Evolutionary conservation across 2,113 vertebrate genomes (phyloP).

Genomic region (Redunca redunca): DNA sequence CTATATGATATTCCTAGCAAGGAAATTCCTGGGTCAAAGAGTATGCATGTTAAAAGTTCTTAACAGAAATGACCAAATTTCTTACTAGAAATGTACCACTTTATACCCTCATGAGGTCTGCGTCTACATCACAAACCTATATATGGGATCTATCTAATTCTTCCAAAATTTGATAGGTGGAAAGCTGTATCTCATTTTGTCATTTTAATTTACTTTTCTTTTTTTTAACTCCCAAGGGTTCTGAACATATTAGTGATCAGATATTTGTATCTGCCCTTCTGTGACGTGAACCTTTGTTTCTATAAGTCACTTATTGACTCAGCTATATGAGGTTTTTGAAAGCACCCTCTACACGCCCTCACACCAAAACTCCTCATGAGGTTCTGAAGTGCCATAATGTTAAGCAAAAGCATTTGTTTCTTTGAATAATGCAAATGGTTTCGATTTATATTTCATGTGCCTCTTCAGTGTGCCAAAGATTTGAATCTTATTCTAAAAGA

Average conservation of each 20-base stretch:
- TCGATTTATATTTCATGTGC: neutral
- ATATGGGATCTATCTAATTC: neutral
- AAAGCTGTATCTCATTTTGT: neutral
- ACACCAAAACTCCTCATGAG: neutral
- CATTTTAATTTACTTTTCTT: neutral
- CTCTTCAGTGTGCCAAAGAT: constrained; percentile 13
- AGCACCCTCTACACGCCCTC: neutral
- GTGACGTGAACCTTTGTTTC: neutral
- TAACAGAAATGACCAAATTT: neutral
- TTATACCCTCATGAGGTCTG: neutral
- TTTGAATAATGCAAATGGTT: neutral
- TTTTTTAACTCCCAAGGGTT: neutral
- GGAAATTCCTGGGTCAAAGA: neutral
- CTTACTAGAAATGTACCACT: neutral
- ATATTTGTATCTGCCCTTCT: neutral
- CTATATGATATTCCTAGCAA: neutral
- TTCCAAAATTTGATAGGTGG: neutral
- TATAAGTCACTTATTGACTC: neutral
- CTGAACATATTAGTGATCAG: neutral
- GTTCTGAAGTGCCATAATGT: neutral
- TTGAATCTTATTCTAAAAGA: constrained; percentile 46
- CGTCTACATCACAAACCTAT: neutral
- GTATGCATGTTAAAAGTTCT: neutral
- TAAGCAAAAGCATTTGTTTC: neutral
- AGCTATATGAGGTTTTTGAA: neutral